Evolutionary conservation across 1,140 invertebrate genomes (phyloP).

Genomic region (Globodera ellingtonae): DNA sequence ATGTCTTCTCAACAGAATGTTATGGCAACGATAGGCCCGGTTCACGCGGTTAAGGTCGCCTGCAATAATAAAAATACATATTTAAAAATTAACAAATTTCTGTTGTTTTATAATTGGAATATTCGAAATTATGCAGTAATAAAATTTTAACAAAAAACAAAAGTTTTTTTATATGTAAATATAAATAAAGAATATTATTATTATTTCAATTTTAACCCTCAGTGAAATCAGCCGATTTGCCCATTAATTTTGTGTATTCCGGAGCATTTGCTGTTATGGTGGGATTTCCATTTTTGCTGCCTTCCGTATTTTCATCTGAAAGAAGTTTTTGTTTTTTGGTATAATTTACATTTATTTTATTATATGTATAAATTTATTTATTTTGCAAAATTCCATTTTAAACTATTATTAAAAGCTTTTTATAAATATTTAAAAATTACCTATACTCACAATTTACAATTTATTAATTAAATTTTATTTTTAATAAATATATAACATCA

Average conservation of each 20-base stretch:
- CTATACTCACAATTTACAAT: too few species aligned
- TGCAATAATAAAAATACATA: too few species aligned
- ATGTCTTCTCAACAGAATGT: neutral
- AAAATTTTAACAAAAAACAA: neutral
- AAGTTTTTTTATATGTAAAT: too few species aligned
- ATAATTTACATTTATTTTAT: too few species aligned
- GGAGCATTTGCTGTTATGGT: conserved; percentile 60
- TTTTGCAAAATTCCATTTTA: too few species aligned
- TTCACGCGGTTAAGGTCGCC: conserved; percentile 62
- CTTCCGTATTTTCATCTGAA: conserved; percentile 42
- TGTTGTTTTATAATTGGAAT: neutral
- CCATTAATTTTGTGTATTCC: conserved; percentile 58
- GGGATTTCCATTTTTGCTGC: conserved; percentile 58
- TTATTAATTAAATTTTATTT: too few species aligned
- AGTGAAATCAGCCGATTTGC: conserved; percentile 64
- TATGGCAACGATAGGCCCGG: conserved; percentile 56
- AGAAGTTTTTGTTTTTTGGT: too few species aligned
- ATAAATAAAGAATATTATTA: too few species aligned
- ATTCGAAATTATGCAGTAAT: neutral
- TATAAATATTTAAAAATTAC: too few species aligned
- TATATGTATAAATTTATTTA: too few species aligned
- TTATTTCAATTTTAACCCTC: conserved; percentile 22
- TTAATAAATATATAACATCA: too few species aligned
- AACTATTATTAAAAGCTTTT: too few species aligned
- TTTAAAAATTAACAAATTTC: conserved; percentile 9